Percentiles rank a stretch among this genome's conserved stretches.
phyloP scores from a whole-genome alignment of 2,888 invertebrate species.

The Phaedon cochleariae region DNA sequence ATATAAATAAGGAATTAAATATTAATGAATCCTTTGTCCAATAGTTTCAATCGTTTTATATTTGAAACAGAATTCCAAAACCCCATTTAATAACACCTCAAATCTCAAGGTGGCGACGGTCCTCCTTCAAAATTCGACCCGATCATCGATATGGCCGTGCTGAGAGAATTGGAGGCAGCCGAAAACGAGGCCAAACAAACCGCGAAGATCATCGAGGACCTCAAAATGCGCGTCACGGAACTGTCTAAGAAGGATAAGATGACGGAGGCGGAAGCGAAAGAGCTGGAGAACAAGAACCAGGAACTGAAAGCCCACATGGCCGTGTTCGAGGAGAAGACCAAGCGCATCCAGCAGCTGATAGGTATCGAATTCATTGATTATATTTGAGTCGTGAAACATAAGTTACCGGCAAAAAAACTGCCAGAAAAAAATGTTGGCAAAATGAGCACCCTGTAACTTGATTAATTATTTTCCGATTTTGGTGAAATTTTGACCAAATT shows the following conservation, averaged over 20 bases:
- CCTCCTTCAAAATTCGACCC: conserved; percentile 47
- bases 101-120: not conserved
- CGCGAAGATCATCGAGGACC: conserved; percentile 60
- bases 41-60: no score
- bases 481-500: no score
- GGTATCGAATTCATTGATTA: no score
- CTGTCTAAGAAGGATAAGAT: conserved; percentile 67
- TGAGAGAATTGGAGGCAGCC: conserved; percentile 63
- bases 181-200: conserved; percentile 63
- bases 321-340: conserved; percentile 70
- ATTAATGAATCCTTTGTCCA: no score
- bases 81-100: no score
- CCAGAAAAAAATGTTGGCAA: no score
- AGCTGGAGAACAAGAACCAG: conserved; percentile 67
- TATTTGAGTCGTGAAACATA: no score
- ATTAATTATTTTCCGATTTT: no score
- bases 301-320: conserved; percentile 69
- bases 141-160: conserved; percentile 52
- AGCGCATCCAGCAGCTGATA: conserved; percentile 66
- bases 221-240: conserved; percentile 59
- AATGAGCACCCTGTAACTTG: no score
- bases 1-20: no score
- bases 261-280: conserved; percentile 67
- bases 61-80: no score
- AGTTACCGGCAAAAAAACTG: no score